Evolutionary conservation across 2,113 vertebrate genomes (phyloP), one percentile per base, ranked within the genome.

Genomic region (Hippocampus mohnikei): DNA sequence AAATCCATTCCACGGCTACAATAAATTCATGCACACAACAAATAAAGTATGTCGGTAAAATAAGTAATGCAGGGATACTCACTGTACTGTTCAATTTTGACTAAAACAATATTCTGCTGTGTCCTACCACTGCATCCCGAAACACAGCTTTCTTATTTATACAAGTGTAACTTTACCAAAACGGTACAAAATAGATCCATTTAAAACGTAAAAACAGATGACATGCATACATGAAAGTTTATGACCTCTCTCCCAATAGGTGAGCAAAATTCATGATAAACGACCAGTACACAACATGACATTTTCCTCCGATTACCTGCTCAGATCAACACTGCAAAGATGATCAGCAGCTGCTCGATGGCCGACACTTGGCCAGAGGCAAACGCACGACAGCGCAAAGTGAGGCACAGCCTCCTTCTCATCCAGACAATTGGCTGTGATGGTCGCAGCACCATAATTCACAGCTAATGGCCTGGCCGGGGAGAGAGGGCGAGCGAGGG

Each of bases 371-470:
- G 70, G 80, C 60, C 65, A 78, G 64, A 80, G 76, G 77, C 85
- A 80, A 82, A 67, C 76, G 70, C 79, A 75, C 41, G 42, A 27
- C 81, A 81, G 44, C 58, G 58, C 70, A 81, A 67, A 87, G 80
- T 42, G 72, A 88, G 80, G 81, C 81, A 81, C 74, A 74, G 84
- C 44, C 88, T 90, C 88, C 85, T 87, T 85, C 73, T 81, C 83
- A 82, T 89, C 87, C 86, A 90, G 87, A 87, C 87, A 87, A 90
- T 89, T 88, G 90, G 88, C 84, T 74, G 84, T 80, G 88, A 90
- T 89, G 84, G 83, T 85, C 76, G 86, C 86, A 85, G 85, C 82
- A 76, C 77, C 83, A 87, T 88, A 84, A 85, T 82, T 88, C 84
- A 85, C 81, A 69, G 81, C 76, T 90, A 88, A 89, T 88, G 85